phyloP scores from a whole-genome alignment of 2,888 invertebrate species.

The Hydrotaea cyrtoneurina region DNA sequence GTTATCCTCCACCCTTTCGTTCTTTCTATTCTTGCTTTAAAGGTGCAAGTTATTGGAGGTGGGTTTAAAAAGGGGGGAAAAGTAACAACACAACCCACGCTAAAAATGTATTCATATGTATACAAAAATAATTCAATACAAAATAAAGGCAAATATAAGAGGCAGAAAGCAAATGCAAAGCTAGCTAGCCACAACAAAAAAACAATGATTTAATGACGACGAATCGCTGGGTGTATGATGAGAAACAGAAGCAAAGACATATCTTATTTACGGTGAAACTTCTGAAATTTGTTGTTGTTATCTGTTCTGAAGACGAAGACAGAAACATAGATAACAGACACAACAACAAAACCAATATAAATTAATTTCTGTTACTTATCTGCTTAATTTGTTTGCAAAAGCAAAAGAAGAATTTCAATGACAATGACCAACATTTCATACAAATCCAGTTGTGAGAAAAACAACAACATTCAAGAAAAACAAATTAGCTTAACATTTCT shows the following conservation, averaged over 20 bases:
- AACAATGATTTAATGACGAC: too few species aligned
- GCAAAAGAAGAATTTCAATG: neutral
- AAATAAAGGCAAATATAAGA: neutral
- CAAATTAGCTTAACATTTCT: too few species aligned
- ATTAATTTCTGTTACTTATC: too few species aligned
- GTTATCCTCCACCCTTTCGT: neutral
- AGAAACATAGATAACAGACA: too few species aligned
- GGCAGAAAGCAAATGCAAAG: too few species aligned
- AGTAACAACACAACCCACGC: constrained; percentile 27
- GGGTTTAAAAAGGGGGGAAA: neutral
- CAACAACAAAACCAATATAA: too few species aligned
- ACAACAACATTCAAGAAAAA: neutral
- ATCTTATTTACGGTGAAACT: too few species aligned
- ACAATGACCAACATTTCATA: constrained; percentile 2
- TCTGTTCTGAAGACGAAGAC: too few species aligned
- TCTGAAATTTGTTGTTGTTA: too few species aligned
- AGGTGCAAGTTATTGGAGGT: neutral
- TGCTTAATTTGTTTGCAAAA: neutral
- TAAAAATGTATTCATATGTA: neutral
- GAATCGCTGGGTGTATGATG: too few species aligned
- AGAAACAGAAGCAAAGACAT: too few species aligned
- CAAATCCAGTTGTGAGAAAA: neutral
- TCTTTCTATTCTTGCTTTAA: neutral
- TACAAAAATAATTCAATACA: constrained; percentile 11
- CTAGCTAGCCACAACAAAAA: too few species aligned